Percentiles rank a stretch among this genome's conserved stretches.
Conservation (phyloP, 2,797 vertebrate genomes). For the Gorsachius magnificus region DNA sequence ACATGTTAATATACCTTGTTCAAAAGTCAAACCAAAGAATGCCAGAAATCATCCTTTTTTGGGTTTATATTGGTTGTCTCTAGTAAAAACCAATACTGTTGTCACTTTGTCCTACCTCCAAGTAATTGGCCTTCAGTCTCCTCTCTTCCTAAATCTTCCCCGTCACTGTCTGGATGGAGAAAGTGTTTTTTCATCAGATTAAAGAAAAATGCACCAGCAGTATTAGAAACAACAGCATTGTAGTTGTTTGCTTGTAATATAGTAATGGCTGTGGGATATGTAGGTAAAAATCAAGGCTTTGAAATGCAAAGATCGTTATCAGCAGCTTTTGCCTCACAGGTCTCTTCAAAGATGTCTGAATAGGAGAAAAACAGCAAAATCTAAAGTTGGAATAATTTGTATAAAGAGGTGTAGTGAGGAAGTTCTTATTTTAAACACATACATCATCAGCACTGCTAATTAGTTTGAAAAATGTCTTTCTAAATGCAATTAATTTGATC, state of each 20-base stretch:
- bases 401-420: neutral
- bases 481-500: neutral
- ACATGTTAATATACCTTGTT: neutral
- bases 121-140: neutral
- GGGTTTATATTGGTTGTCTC: neutral
- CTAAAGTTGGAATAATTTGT: neutral
- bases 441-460: neutral
- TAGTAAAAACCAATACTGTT: neutral
- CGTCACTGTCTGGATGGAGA: neutral
- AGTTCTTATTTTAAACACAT: neutral
- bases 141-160: conserved; percentile 8
- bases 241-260: neutral
- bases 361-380: neutral
- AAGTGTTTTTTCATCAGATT: neutral
- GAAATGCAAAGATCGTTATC: neutral
- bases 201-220: neutral
- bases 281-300: neutral
- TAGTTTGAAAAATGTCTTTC: neutral
- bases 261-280: neutral
- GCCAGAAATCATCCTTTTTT: neutral
- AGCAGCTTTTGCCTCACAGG: neutral
- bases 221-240: neutral
- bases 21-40: neutral
- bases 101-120: neutral
- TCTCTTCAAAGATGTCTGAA: neutral